Conservation (phyloP, 2,113 vertebrate species). For the Dascyllus trimaculatus region DNA sequence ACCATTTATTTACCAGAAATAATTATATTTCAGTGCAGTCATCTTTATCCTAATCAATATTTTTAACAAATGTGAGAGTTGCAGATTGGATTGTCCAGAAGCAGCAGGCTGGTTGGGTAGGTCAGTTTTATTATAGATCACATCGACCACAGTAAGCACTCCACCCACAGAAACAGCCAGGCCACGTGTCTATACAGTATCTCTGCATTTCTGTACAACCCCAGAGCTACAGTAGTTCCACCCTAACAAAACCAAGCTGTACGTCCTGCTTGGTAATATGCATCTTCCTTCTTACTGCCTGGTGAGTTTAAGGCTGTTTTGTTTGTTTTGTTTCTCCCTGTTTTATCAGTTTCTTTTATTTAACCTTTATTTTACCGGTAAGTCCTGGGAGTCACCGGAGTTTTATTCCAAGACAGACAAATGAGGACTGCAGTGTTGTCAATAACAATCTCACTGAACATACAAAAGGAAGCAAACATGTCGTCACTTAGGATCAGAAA, state of each 20-base stretch:
- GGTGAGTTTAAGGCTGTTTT: background rate
- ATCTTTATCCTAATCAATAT: too few relatives aligned
- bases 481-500: constrained; percentile 12
- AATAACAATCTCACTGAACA: constrained; percentile 21
- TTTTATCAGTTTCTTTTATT: constrained; percentile 2
- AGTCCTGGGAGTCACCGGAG: background rate
- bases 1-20: background rate
- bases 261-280: background rate
- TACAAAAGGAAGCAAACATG: background rate
- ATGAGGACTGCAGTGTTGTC: background rate
- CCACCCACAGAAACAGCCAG: constrained; percentile 8
- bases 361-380: background rate
- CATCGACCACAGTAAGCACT: constrained; percentile 18
- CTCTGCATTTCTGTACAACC: constrained; percentile 18
- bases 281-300: background rate
- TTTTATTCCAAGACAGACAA: constrained; percentile 3
- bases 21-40: background rate
- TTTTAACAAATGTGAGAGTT: background rate
- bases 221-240: constrained; percentile 21
- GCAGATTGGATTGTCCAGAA: background rate
- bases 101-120: background rate
- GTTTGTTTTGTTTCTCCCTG: background rate
- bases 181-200: background rate
- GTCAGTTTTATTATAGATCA: constrained; percentile 32
- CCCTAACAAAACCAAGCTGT: background rate